Evolutionary conservation across 2,888 invertebrate species (phyloP).

Genomic region (Stenodera caucasica): DNA sequence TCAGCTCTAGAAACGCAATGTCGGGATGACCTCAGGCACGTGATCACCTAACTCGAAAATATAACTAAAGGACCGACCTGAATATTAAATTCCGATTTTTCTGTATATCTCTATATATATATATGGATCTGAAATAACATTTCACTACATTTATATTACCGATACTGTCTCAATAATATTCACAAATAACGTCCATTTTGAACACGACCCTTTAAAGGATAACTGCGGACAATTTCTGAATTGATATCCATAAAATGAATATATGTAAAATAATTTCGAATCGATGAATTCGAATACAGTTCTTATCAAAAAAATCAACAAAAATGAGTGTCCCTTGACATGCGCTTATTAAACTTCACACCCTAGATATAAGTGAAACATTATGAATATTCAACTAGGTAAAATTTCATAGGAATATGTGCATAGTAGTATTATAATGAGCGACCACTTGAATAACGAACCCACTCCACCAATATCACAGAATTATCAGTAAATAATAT

Average conservation of each 20-base stretch:
- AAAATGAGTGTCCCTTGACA: constrained; percentile 13
- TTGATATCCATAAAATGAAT: not conserved
- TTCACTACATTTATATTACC: constrained; percentile 21
- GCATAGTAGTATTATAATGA: constrained; percentile 7
- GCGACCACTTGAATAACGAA: not conserved
- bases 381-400: constrained; percentile 27
- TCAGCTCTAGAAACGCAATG: constrained; percentile 38
- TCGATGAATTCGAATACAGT: too few species aligned
- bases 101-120: not conserved
- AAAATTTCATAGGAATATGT: constrained; percentile 16
- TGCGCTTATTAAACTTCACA: constrained; percentile 27
- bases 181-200: not conserved
- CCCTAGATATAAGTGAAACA: constrained; percentile 24
- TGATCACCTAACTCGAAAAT: constrained; percentile 38
- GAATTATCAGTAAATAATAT: not conserved
- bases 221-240: not conserved
- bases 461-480: not conserved
- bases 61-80: constrained; percentile 35
- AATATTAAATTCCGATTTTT: constrained; percentile 32
- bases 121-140: constrained; percentile 3
- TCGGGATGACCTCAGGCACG: constrained; percentile 37
- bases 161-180: constrained; percentile 18
- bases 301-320: too few species aligned
- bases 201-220: not conserved
- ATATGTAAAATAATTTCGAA: too few species aligned